phyloP scores from a whole-genome alignment of 1,140 invertebrate genomes.

The Leptoteleia sp. region DNA sequence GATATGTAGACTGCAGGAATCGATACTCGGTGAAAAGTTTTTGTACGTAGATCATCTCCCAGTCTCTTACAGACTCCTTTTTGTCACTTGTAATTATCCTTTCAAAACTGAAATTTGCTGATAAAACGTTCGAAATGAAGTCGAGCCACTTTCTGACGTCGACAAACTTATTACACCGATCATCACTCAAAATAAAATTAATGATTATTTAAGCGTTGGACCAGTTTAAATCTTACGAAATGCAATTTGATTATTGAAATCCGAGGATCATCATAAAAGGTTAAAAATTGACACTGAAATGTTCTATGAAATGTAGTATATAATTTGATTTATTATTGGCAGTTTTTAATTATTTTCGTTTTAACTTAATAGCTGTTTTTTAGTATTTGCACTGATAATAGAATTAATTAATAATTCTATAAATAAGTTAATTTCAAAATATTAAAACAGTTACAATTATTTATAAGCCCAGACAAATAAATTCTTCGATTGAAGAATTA shows the following conservation, averaged over 20 bases:
- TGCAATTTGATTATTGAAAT: not conserved
- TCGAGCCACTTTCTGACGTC: conserved; percentile 8
- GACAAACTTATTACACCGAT: conserved; percentile 9
- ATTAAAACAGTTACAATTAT: too few relatives aligned
- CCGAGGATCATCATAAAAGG: too few relatives aligned
- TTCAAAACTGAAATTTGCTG: conserved; percentile 13
- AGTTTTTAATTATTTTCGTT: too few relatives aligned
- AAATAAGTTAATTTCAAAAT: too few relatives aligned
- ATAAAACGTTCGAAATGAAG: conserved; percentile 3
- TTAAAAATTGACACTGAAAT: too few relatives aligned
- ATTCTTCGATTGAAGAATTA: too few relatives aligned
- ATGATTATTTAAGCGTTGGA: not conserved
- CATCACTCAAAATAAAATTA: not conserved
- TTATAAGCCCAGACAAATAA: too few relatives aligned
- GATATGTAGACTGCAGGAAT: conserved; percentile 26
- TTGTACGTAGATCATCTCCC: conserved; percentile 21
- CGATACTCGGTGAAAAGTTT: conserved; percentile 40
- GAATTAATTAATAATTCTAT: too few relatives aligned
- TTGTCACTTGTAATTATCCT: conserved; percentile 18
- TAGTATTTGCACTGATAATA: too few relatives aligned
- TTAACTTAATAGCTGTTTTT: too few relatives aligned
- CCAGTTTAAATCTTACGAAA: not conserved
- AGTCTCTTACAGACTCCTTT: conserved; percentile 13
- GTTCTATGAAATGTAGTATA: too few relatives aligned
- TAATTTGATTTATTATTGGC: too few relatives aligned